Percentiles rank a stretch among this genome's conserved stretches.
Conservation (phyloP, 2,888 invertebrate genomes). For the Scaptomyza tumidula region DNA sequence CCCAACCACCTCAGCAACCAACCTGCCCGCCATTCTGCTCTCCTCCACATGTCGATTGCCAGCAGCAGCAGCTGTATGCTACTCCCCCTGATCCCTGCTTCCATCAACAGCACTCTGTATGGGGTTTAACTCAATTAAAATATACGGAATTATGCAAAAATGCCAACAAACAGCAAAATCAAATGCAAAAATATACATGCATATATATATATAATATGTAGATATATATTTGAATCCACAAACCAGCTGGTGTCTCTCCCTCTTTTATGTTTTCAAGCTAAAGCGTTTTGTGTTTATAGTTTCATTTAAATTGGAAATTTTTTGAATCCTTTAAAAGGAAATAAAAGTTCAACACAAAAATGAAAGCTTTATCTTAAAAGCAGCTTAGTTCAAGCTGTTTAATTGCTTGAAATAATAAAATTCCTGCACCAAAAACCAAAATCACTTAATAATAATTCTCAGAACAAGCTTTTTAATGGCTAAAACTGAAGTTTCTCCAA, state of each 20-base stretch:
- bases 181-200: constrained; percentile 14
- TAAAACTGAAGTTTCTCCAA: too few species aligned
- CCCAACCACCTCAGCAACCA: background rate
- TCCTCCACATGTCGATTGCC: constrained; percentile 2
- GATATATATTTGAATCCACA: background rate
- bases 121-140: constrained; percentile 69
- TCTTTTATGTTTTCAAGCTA: background rate
- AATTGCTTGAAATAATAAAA: background rate
- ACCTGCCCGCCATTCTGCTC: constrained; percentile 4
- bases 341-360: background rate
- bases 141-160: constrained; percentile 72
- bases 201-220: background rate
- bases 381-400: background rate
- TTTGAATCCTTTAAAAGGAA: background rate
- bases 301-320: background rate
- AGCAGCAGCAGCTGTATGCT: background rate
- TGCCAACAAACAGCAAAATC: constrained; percentile 35
- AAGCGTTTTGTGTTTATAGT: background rate
- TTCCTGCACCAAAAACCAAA: background rate
- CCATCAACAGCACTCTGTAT: background rate
- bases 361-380: background rate
- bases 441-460: background rate
- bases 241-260: background rate
- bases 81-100: background rate
- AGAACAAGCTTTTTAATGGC: background rate